phyloP scores from a whole-genome alignment of 2,888 invertebrate species.

The Acleris laterana region DNA sequence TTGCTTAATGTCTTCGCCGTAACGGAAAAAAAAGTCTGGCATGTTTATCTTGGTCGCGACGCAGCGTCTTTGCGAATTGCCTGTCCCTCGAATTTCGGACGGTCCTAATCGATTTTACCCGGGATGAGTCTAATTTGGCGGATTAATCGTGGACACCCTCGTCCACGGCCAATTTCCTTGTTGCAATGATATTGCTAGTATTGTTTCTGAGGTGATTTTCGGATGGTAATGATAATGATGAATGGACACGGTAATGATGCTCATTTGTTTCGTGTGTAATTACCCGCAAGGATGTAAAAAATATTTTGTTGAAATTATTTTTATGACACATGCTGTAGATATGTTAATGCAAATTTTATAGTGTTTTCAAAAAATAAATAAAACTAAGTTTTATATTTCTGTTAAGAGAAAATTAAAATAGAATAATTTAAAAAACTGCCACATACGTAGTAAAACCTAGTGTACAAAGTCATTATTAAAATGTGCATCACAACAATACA shows the following conservation, averaged over 20 bases:
- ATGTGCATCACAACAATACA: slow-evolving; percentile 15
- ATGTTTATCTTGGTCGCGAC: slow-evolving; percentile 81
- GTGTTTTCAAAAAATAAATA: too few species aligned
- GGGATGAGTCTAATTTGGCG: slow-evolving; percentile 79
- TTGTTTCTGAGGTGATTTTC: slow-evolving; percentile 48
- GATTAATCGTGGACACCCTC: slow-evolving; percentile 83
- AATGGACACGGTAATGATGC: slow-evolving; percentile 25
- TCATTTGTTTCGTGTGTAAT: slow-evolving; percentile 25
- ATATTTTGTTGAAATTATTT: not conserved
- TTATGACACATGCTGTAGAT: not conserved
- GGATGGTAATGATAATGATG: slow-evolving; percentile 33
- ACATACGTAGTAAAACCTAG: too few species aligned
- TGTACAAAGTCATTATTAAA: not conserved
- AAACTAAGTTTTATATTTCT: too few species aligned
- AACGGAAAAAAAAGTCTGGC: slow-evolving; percentile 76
- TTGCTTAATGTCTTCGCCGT: slow-evolving; percentile 83
- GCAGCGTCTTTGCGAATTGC: slow-evolving; percentile 72
- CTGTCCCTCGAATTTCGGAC: slow-evolving; percentile 54
- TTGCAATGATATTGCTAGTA: slow-evolving; percentile 63
- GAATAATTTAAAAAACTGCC: too few species aligned
- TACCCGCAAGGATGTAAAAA: not conserved
- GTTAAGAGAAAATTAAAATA: too few species aligned
- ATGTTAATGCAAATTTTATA: not conserved
- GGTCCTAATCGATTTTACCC: slow-evolving; percentile 79
- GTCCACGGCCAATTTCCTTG: slow-evolving; percentile 76